Evolutionary conservation across 2,888 invertebrate genomes (phyloP), one percentile per base, ranked within the genome.

Genomic region (Perizoma flavofasciatum): DNA sequence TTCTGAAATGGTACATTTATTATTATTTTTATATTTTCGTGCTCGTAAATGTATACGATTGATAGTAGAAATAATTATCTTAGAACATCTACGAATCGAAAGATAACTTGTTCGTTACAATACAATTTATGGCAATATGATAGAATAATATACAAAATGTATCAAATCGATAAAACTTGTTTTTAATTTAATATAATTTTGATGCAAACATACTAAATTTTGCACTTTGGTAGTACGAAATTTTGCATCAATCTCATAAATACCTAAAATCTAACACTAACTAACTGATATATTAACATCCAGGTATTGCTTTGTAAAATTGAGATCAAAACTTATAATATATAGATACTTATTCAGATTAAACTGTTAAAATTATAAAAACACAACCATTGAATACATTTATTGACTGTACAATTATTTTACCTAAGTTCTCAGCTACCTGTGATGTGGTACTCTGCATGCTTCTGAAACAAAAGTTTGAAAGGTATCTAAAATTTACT

Each of bases 371-470:
- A 62, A 62, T 62, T 34, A 62, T 62, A 75, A 78, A 73, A 83
- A 86, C 85, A 85, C 86, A 87, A 85, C 82, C 83, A 63, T 76
- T 68, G 49, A 66, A 72, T 71, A 65, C 10, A 54, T 63, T 64
- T 67, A 67, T 69, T 67, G 40, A 61, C 57, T 74, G 56, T 53
- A 64, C 37, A 55, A 39, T 11, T 49, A 46, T 35, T 52, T 48
- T 60, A 52, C 47, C 40, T 59, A 53, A 44, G 4, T 8, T 52
- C 55, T 54, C 77, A 77, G 88, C 86, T 91, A 91, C 81, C 91
- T 90, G 65, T 91, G 91, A 61, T 90, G 89, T 6, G 88, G 89
- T 9, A 85, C 69, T 77, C 89, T 78, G 79, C 91, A 90, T 0
- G 77, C 77, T 78, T 88, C 91, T 91, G 86, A 37, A 82, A 85